phyloP scores from a whole-genome alignment of 2,888 invertebrate genomes.

The Lottia scabra region DNA sequence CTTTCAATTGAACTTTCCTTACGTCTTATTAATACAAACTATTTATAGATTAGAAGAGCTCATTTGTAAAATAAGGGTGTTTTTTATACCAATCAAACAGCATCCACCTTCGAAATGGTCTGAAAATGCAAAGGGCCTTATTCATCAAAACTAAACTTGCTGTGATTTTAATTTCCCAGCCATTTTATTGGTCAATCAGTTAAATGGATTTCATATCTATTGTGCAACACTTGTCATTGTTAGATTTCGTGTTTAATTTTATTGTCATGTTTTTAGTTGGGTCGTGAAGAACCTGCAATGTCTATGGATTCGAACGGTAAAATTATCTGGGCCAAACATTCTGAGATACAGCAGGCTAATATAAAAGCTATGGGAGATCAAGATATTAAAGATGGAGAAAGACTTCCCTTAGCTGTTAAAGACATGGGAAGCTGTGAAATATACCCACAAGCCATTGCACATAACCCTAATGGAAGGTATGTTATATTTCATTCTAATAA shows the following conservation, averaged over 20 bases:
- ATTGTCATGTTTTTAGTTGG: constrained; percentile 73
- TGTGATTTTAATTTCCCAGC: too few species aligned
- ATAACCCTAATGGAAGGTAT: constrained; percentile 95
- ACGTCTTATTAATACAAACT: too few species aligned
- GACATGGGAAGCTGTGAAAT: constrained; percentile 99
- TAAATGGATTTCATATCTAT: too few species aligned
- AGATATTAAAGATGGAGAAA: constrained; percentile 88
- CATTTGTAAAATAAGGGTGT: too few species aligned
- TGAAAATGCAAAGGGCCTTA: too few species aligned
- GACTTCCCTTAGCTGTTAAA: constrained; percentile 92
- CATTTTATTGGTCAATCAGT: too few species aligned
- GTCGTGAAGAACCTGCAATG: constrained; percentile 98
- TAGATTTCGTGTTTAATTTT: background rate
- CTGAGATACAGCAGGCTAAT: constrained; percentile 97
- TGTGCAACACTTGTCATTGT: too few species aligned
- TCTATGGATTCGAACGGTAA: constrained; percentile 99
- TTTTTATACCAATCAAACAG: too few species aligned
- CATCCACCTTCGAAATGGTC: too few species aligned
- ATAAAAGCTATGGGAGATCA: constrained; percentile 78
- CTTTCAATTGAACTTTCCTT: too few species aligned
- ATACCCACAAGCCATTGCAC: constrained; percentile 97
- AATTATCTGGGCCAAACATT: constrained; percentile 98
- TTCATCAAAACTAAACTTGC: too few species aligned
- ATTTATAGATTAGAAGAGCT: too few species aligned
- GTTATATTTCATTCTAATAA: constrained; percentile 28